phyloP scores from a whole-genome alignment of 2,113 vertebrate genomes.

The Takifugu flavidus region DNA sequence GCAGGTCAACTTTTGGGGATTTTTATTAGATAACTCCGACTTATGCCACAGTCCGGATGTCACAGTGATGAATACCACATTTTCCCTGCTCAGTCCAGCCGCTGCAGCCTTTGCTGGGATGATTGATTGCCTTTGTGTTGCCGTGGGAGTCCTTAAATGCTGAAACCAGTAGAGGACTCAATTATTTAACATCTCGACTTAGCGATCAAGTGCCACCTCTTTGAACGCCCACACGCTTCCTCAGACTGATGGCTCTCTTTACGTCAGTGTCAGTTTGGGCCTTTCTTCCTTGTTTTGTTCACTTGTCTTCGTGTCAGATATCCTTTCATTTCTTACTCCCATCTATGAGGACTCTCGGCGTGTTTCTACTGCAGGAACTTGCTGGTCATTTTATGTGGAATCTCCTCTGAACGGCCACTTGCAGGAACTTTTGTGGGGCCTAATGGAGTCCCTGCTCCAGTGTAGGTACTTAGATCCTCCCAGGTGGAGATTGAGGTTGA shows the following conservation, averaged over 20 bases:
- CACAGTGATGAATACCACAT: constrained; percentile 30
- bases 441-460: too few relatives aligned
- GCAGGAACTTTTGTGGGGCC: too few relatives aligned
- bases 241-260: constrained; percentile 10
- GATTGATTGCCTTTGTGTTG: constrained; percentile 56
- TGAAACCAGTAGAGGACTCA: constrained; percentile 53
- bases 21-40: too few relatives aligned
- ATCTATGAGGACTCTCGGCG: too few relatives aligned
- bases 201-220: constrained; percentile 37
- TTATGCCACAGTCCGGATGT: constrained; percentile 35
- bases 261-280: constrained; percentile 12
- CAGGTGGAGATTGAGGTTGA: too few relatives aligned
- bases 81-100: constrained; percentile 43
- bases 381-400: too few relatives aligned
- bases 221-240: constrained; percentile 35
- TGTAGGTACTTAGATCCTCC: too few relatives aligned
- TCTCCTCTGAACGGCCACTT: too few relatives aligned
- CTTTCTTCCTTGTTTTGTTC: constrained; percentile 21
- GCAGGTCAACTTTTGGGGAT: too few relatives aligned
- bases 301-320: constrained; percentile 14
- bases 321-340: constrained; percentile 11
- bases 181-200: constrained; percentile 55
- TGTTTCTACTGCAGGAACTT: too few relatives aligned
- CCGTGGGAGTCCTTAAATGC: constrained; percentile 51
- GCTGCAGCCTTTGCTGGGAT: constrained; percentile 61